phyloP scores from a whole-genome alignment of 2,113 vertebrate species.

The Clarias batrachus region DNA sequence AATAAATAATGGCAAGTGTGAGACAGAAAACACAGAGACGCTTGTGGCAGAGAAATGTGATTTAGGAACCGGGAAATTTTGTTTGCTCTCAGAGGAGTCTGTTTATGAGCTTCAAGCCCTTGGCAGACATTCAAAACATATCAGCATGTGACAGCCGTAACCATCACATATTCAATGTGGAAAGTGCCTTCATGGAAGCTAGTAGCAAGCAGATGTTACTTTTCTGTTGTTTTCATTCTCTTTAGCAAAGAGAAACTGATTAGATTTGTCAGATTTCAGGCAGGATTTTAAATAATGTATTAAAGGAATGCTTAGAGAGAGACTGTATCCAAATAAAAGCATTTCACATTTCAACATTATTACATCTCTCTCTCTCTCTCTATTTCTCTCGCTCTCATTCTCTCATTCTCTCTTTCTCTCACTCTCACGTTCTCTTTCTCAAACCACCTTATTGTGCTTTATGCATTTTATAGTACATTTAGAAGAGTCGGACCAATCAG shows the following conservation, averaged over 20 bases:
- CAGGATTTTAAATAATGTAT: background rate
- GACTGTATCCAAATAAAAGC: background rate
- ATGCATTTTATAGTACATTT: background rate
- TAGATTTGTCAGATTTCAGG: background rate
- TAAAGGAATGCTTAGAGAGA: background rate
- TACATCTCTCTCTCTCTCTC: background rate
- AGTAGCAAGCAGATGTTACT: constrained; percentile 66
- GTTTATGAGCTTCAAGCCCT: constrained; percentile 63
- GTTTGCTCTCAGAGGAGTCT: constrained; percentile 64
- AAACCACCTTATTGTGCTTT: background rate
- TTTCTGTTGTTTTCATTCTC: constrained; percentile 54
- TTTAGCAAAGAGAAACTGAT: constrained; percentile 48
- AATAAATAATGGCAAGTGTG: constrained; percentile 70
- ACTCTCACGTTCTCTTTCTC: background rate
- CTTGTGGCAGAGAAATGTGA: constrained; percentile 57
- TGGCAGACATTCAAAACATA: constrained; percentile 72
- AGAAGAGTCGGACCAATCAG: background rate
- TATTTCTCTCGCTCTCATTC: background rate
- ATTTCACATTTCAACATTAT: background rate
- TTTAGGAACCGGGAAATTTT: constrained; percentile 63
- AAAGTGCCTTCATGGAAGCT: constrained; percentile 65
- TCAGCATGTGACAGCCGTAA: constrained; percentile 69
- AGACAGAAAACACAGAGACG: constrained; percentile 53
- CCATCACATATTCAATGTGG: constrained; percentile 41
- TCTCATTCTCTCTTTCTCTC: background rate